Conservation (phyloP, 2,888 invertebrate genomes). For the Synergus laeviventris region DNA sequence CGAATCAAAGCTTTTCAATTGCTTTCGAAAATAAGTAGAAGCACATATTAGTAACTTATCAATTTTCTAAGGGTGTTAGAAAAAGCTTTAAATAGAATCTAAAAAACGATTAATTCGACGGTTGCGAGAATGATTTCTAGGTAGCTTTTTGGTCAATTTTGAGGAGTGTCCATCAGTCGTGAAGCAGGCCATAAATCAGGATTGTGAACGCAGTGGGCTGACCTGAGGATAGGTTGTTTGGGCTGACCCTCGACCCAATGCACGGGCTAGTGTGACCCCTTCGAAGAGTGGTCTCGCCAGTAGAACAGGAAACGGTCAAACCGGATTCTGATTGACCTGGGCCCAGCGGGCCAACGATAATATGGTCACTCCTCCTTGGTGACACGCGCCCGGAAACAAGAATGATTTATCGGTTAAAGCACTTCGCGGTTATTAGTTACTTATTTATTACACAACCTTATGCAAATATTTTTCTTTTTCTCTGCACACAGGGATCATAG, state of each 20-base stretch:
- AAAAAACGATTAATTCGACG: not conserved
- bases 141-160: constrained; percentile 54
- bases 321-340: constrained; percentile 69
- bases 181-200: constrained; percentile 72
- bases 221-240: constrained; percentile 74
- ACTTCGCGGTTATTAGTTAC: constrained; percentile 39
- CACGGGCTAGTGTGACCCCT: constrained; percentile 63
- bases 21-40: no score
- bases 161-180: constrained; percentile 51
- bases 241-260: constrained; percentile 72
- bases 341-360: constrained; percentile 64
- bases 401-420: constrained; percentile 66
- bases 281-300: constrained; percentile 50
- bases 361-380: constrained; percentile 72
- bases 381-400: constrained; percentile 68
- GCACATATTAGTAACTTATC: no score
- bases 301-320: constrained; percentile 68
- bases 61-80: no score
- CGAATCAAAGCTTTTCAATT: no score
- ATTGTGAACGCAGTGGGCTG: constrained; percentile 68
- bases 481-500: no score
- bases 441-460: constrained; percentile 20
- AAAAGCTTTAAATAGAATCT: not conserved
- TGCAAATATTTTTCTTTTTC: constrained; percentile 16
- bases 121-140: constrained; percentile 26